Evolutionary conservation across 2,797 vertebrate species (phyloP).

Genomic region (Oreochromis mossambicus): DNA sequence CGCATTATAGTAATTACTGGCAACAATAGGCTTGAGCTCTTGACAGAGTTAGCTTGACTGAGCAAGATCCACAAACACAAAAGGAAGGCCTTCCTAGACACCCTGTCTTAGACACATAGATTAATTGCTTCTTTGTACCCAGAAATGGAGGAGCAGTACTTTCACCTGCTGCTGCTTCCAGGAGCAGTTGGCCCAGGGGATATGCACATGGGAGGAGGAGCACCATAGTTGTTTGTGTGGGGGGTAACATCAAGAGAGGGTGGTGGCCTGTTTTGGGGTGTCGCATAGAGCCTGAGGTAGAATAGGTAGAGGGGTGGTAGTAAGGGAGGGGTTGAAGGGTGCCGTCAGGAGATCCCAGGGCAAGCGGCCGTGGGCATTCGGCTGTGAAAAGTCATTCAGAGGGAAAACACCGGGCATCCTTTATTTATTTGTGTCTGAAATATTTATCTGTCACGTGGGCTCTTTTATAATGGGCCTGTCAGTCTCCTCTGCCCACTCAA

Average conservation of each 20-base stretch:
- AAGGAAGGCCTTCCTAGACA: constrained; percentile 66
- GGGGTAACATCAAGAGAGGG: constrained; percentile 44
- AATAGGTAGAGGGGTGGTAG: constrained; percentile 50
- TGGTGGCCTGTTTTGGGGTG: constrained; percentile 64
- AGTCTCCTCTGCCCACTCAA: constrained; percentile 82
- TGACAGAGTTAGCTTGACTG: constrained; percentile 42
- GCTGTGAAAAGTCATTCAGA: constrained; percentile 90
- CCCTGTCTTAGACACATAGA: constrained; percentile 63
- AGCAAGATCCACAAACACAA: constrained; percentile 71
- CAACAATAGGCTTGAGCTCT: constrained; percentile 73
- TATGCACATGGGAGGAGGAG: constrained; percentile 15
- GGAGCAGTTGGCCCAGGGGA: constrained; percentile 43
- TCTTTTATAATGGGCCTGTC: constrained; percentile 94
- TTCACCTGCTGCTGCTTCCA: constrained; percentile 73
- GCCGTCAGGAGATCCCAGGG: constrained; percentile 72
- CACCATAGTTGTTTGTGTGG: neutral
- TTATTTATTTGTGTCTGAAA: constrained; percentile 99
- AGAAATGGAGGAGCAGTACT: constrained; percentile 73
- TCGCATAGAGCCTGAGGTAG: constrained; percentile 42
- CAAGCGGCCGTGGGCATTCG: constrained; percentile 83
- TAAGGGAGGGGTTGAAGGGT: constrained; percentile 61
- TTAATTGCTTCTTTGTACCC: constrained; percentile 85
- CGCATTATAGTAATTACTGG: constrained; percentile 81
- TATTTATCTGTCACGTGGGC: constrained; percentile 94
- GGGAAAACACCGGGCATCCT: constrained; percentile 91